phyloP scores from a whole-genome alignment of 1,140 invertebrate species.

The Eurytemora carolleeae region DNA sequence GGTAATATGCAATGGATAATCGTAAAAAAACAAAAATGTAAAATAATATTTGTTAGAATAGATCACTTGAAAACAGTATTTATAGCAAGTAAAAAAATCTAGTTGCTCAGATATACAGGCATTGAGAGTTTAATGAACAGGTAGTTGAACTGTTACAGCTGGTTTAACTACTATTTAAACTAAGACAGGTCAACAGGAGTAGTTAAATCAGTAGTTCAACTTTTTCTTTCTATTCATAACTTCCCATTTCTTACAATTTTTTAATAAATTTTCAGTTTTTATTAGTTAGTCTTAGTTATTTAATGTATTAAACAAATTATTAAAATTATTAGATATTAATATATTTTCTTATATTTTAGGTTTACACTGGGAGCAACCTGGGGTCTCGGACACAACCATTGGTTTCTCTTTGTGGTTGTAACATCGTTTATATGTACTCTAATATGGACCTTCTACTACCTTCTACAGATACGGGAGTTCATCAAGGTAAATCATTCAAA shows the following conservation, averaged over 20 bases:
- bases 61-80: too few species aligned
- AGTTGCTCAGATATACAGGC: too few species aligned
- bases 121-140: too few species aligned
- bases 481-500: conserved; percentile 36
- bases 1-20: too few species aligned
- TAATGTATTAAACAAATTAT: neutral
- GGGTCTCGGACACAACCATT: conserved; percentile 27
- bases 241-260: neutral
- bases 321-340: neutral
- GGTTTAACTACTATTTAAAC: too few species aligned
- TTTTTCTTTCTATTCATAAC: neutral
- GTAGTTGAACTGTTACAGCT: too few species aligned
- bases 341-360: too few species aligned
- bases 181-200: too few species aligned
- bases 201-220: neutral
- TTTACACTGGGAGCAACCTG: conserved; percentile 27
- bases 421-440: conserved; percentile 53
- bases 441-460: conserved; percentile 54
- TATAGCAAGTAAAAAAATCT: too few species aligned
- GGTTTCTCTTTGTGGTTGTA: conserved; percentile 59
- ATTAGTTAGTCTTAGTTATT: too few species aligned
- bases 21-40: too few species aligned
- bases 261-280: neutral
- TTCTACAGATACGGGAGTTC: conserved; percentile 51
- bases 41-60: too few species aligned